Conservation (phyloP, 2,888 invertebrate species). For the Gymnosoma rotundatum region DNA sequence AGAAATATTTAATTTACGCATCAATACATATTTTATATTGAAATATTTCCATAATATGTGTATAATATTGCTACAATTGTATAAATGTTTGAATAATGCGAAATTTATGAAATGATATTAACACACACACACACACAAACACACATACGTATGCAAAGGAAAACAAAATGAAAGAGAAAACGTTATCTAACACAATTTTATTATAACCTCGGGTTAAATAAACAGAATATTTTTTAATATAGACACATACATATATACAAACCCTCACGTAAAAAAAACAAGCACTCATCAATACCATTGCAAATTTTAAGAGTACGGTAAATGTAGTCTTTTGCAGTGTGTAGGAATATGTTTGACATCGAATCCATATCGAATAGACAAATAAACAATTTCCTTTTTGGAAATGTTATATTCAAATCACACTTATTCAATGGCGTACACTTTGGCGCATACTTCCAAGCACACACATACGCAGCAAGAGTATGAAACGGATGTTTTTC, state of each 20-base stretch:
- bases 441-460: background rate
- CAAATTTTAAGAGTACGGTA: background rate
- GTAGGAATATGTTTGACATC: constrained; percentile 53
- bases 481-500: constrained; percentile 38
- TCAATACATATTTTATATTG: constrained; percentile 51
- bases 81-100: constrained; percentile 65
- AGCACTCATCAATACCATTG: background rate
- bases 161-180: constrained; percentile 1
- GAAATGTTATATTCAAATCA: constrained; percentile 35
- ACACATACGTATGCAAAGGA: background rate
- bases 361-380: constrained; percentile 63
- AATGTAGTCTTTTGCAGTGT: constrained; percentile 11
- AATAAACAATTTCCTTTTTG: constrained; percentile 69
- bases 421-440: background rate
- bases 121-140: background rate
- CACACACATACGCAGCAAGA: background rate
- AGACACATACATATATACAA: constrained; percentile 11
- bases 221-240: constrained; percentile 52
- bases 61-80: constrained; percentile 51
- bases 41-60: constrained; percentile 55
- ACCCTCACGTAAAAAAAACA: background rate
- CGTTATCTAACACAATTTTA: constrained; percentile 62
- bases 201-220: constrained; percentile 67
- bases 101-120: constrained; percentile 62
- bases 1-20: background rate